Evolutionary conservation across 2,888 invertebrate species (phyloP), one percentile per base, ranked within the genome.

Genomic region (Stenoptilia bipunctidactyla): DNA sequence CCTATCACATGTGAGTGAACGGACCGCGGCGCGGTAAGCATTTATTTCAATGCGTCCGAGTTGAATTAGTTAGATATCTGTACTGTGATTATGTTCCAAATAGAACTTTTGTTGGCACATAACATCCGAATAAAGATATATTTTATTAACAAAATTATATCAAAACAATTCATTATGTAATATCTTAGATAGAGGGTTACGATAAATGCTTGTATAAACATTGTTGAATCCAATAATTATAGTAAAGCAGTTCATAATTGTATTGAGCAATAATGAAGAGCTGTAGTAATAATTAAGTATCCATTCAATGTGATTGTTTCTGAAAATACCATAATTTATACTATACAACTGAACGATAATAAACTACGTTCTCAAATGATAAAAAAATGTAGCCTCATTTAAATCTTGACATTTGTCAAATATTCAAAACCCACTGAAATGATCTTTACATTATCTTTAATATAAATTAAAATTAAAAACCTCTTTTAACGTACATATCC

Each of bases 141-240:
- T 52, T 53, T 53, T 47, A 50, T 56, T 44, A 71, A 75, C 66
- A 69, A 65, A 56, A 66, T 69, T 67, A 63, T 57, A 70, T 58
- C 52, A 61, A 20, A 66, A 69, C 56, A 59, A 53, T 57, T 50
- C 45, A 42, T 50, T 65, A 73, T 66, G 51, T 12, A 30, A 50
- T 68, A 63, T 63, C 58, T 43, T 46, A 57, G 60, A 64, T 64
- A 48, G 50, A 70, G 42, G 39, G 14, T 20, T n/a, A n/a, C n/a
- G n/a, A n/a, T n/a, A n/a, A n/a, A n/a, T n/a, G n/a, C 20, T 20
- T 3, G 8, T 20, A 20, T 5, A 5, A 20, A 20, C 20, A 20
- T 20, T 4, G n/a, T 6, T 30, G 30, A 6, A 30, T 3, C 10
- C 4, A 10, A 30, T 30, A 5, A 20, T 20, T 20, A 20, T 5